Base-by-base conservation (phyloP, 1,140 invertebrate species). In the Anastatus disparis region DNA sequence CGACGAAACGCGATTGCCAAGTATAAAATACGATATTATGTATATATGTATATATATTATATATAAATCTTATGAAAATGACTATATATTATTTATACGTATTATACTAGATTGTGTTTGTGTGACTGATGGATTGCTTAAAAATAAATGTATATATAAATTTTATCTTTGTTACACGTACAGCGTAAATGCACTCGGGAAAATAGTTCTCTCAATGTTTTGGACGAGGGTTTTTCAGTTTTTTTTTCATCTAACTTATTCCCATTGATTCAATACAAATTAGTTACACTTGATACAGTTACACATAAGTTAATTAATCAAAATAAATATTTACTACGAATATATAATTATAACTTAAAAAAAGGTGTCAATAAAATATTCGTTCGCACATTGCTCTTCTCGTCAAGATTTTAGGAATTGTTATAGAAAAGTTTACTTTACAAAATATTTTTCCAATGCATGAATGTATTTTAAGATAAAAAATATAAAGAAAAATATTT, bases 101-200 rank as follows among this genome's bases (percentile, higher is more conserved):
- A 52, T 46, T 65, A 66, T 31, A 65, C 44, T 65, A 71, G 53
- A 59, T 66, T 66, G 68, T 44, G 71, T 73, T 76, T 75, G 75
- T 78, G 76, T 77, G 77, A 83, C 76, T 77, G 78, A 81, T 78
- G 66, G 74, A 78, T 79, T 35, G n/a, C 61, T 65, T 71, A 64
- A 58, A 71, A 65, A 52, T 55, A 46, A 22, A 62, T 15, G 27
- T 69, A 26, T 29, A 59, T 20, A 35, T 35, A 35, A 6, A 35
- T 35, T 35, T 35, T 64, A 3, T 53, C 40, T 50, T 48, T 26
- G 31, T 61, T 44, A 48, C 63, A 58, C 64, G 64, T 53, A 58
- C 65, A 66, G 9, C 61, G 40, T 66, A 71, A 71, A 71, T 65
- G 62, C 62, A 71, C 55, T 62, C 50, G 50, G 53, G 42, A 52